Percentiles rank a stretch among this genome's conserved stretches.
phyloP scores from a whole-genome alignment of 2,888 invertebrate genomes.

The Dryococelus australis region DNA sequence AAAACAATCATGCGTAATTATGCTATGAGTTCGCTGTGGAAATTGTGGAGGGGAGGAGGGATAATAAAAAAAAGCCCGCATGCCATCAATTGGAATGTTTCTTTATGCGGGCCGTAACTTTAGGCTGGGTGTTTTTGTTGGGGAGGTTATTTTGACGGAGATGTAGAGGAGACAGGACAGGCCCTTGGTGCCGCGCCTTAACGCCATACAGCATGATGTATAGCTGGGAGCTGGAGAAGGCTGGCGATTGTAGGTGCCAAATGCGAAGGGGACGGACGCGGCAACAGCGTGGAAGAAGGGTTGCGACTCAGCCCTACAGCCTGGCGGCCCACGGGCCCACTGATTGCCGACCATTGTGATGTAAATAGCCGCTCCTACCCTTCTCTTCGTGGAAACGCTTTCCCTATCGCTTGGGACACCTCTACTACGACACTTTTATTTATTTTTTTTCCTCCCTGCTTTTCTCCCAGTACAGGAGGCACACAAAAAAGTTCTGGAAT shows the following conservation, averaged over 20 bases:
- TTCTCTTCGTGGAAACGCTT: background rate
- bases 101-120: background rate
- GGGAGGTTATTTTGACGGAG: background rate
- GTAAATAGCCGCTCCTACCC: background rate
- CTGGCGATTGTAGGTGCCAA: background rate
- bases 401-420: background rate
- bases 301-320: no score
- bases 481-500: no score
- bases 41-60: background rate
- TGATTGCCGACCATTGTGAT: slow-evolving; percentile 7
- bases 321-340: background rate
- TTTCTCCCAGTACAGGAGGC: no score
- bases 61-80: background rate
- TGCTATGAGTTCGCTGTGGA: background rate
- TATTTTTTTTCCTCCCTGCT: background rate
- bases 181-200: no score
- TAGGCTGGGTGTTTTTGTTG: background rate
- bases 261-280: background rate
- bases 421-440: background rate
- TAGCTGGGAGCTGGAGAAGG: background rate
- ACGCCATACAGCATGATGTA: background rate
- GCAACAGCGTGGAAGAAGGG: background rate
- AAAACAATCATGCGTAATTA: background rate
- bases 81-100: background rate
- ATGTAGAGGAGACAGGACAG: background rate